Base-by-base conservation (phyloP, 2,888 invertebrate species). In the Halocaridina rubra region DNA sequence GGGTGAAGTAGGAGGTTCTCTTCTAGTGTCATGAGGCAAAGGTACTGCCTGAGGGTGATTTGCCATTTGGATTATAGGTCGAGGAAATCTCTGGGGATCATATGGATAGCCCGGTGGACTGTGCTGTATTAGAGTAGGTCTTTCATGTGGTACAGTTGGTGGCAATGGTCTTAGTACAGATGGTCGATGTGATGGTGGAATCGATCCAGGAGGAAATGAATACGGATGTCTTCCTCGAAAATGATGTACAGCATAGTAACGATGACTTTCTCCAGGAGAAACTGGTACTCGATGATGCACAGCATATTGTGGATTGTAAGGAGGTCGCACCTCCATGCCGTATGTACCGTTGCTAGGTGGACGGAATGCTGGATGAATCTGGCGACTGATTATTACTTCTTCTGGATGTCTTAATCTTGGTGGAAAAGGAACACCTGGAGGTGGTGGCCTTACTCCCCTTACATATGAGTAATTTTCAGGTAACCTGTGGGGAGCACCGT, bases 351-450 rank as follows among this genome's bases (percentile, higher is more conserved):
- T 71, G n/a, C 46, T 3, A 39, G 67, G 5, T 2, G 53, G 27
- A 2, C 74, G 74, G 8, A 29, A 81, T n/a, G 53, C 13, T 5
- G 81, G 81, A 29, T 67, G 77, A 30, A 77, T 46, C 4, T 33
- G 33, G 19, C 32, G 71, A 33, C 67, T 69, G 2, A 77, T 0
- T 5, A 76, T 61, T 1, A 67, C 13, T 4, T 81, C 53, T 16
- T 69, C 81, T 8, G 76, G 30, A 10, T 5, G 57, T 32, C 76
- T 57, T 59, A 81, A 13, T 30, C 76, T 46, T 3, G 69, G 59
- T 10, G 53, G 32, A 2, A 33, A 33, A 30, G 76, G 32, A 30
- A 81, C 24, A 1, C 71, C 39, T 57, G 64, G 32, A 16, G 24
- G 71, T 2, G 39, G 77, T 1, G 76, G 69, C 16, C 76, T 67